A percentile compares a stretch with the other conserved stretches of the same genome.
These are phyloP conservation scores for Drosophila nr. perissopoda DNA, from an alignment of 2,888 invertebrate genomes.

Conservation along the genomic window DNA sequence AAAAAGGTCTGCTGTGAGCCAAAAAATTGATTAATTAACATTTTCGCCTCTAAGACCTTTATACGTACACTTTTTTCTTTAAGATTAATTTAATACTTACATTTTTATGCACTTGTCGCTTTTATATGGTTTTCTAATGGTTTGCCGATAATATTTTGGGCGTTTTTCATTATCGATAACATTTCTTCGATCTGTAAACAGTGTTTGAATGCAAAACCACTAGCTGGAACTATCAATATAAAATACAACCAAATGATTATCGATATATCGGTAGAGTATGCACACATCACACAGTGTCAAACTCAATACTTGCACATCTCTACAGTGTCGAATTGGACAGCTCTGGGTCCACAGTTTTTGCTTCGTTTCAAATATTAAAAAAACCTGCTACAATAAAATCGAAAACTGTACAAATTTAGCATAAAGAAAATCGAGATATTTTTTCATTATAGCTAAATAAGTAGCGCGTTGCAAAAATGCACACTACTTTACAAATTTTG, in stretches of 20 bases:
- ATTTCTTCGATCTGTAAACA: not conserved
- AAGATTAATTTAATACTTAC: not conserved
- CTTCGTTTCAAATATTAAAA: conserved; percentile 34
- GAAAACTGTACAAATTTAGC: conserved; percentile 5
- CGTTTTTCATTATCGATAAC: not conserved
- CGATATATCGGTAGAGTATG: conserved; percentile 3
- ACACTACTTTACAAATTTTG: conserved; percentile 45
- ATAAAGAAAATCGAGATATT: conserved; percentile 22
- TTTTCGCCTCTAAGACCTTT: too few relatives aligned
- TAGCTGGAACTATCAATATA: not conserved
- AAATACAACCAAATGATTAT: not conserved
- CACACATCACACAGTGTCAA: not conserved
- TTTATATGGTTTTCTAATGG: too few relatives aligned
- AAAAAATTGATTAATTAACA: too few relatives aligned
- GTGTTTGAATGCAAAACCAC: not conserved
- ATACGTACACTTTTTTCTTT: not conserved
- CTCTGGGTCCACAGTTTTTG: conserved; percentile 51
- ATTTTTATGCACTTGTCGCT: not conserved
- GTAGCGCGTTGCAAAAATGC: conserved; percentile 39
- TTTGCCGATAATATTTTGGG: too few relatives aligned
- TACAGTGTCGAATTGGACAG: conserved; percentile 27
- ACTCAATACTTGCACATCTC: conserved; percentile 22
- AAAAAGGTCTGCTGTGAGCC: too few relatives aligned
- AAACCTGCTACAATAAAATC: conserved; percentile 18
- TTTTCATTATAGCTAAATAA: conserved; percentile 16